Conservation (phyloP, 2,113 vertebrate genomes). For the Callorhinus ursinus region DNA sequence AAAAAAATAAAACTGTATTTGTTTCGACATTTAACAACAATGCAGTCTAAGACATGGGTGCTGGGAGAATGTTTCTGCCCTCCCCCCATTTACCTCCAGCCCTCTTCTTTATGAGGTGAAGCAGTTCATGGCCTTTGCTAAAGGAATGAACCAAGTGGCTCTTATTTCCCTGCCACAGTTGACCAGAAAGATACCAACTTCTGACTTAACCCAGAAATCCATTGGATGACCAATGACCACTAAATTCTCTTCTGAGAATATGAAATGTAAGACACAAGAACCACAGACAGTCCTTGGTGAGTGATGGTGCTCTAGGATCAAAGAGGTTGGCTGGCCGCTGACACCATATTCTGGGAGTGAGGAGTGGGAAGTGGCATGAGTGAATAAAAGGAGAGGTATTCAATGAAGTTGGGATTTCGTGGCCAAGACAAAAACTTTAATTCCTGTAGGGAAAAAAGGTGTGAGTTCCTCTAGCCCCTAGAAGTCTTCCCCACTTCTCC, state of each 20-base stretch:
- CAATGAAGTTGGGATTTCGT: not conserved
- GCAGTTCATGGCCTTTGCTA: not conserved
- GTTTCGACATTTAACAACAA: not conserved
- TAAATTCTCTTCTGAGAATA: not conserved
- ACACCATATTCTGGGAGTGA: too few relatives aligned
- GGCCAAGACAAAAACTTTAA: not conserved
- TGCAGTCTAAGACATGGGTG: accelerated
- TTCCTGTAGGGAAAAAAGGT: not conserved
- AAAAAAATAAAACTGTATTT: not conserved
- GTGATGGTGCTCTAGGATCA: not conserved
- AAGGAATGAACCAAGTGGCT: not conserved
- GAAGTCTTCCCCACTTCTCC: not conserved
- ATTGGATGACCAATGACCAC: too few relatives aligned
- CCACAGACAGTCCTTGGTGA: not conserved
- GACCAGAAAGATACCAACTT: not conserved
- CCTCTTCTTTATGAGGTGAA: not conserved
- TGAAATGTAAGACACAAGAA: not conserved
- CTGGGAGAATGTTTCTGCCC: too few relatives aligned
- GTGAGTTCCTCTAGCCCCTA: not conserved
- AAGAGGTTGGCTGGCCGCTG: not conserved
- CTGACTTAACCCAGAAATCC: not conserved
- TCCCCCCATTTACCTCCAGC: accelerated
- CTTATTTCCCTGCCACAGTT: not conserved
- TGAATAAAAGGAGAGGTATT: not conserved
- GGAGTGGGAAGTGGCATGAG: not conserved